These are phyloP conservation scores for human DNA, from an alignment of 2,113 vertebrate species.

Conservation along the genomic window DNA sequence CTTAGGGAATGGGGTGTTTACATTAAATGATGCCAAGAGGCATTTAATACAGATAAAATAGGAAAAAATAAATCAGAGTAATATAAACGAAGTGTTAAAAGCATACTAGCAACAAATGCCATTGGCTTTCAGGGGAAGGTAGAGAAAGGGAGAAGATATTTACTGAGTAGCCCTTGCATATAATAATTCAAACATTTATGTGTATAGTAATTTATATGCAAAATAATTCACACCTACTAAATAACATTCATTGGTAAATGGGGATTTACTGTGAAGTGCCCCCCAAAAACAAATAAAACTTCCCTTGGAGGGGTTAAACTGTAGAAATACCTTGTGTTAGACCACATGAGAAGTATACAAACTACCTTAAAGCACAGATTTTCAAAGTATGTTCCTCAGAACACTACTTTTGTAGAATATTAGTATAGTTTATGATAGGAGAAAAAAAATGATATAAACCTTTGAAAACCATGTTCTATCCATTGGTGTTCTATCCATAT, in stretches of 20 bases:
- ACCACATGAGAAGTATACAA: neutral
- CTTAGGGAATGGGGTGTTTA: neutral
- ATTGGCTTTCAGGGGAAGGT: neutral
- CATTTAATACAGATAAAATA: constrained; percentile 9
- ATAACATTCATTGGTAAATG: neutral
- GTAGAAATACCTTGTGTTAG: neutral
- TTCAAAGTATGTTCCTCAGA: neutral
- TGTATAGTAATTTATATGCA: neutral
- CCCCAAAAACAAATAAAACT: neutral
- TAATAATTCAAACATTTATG: neutral
- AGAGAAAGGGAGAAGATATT: neutral
- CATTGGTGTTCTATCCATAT: neutral
- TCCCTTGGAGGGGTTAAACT: neutral
- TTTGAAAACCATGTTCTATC: neutral
- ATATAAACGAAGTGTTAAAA: constrained; percentile 18
- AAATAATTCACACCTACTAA: neutral
- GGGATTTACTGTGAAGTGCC: neutral
- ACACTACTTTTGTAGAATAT: neutral
- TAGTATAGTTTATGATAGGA: neutral
- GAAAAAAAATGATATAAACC: neutral
- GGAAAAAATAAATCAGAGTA: constrained; percentile 1
- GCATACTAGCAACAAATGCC: neutral
- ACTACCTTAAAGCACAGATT: neutral
- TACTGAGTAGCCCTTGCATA: neutral
- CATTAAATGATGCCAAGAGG: neutral